Evolutionary conservation across 2,888 invertebrate genomes (phyloP), one percentile per base, ranked within the genome.

Genomic region (Acholoe squamosa): DNA sequence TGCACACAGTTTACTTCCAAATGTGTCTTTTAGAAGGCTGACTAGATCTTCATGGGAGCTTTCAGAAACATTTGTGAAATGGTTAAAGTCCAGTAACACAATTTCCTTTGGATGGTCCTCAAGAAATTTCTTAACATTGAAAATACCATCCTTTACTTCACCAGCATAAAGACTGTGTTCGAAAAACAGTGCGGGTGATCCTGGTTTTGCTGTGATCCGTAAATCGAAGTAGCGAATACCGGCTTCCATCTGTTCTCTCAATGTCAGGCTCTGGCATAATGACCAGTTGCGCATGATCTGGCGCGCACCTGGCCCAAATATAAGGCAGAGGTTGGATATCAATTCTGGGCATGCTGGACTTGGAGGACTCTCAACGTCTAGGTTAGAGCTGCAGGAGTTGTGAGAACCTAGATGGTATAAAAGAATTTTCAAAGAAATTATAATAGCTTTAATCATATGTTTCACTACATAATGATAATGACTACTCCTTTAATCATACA

Each of bases 331-430:
- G 91, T 96, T 96, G 93, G 97, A 96, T 16, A 98, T 96, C 86
- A 97, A 95, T 0, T 96, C 96, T 76, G 97, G 97, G 1, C 97
- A 97, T 95, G 98, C 98, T 0, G 98, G 98, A 0, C 98, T 97
- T 31, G 98, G 96, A 22, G 97, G 96, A 89, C 97, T 97, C 89
- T 96, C 96, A 43, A 96, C 96, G 71, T 97, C 97, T 91, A 98
- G 97, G 31, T 97, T 97, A 95, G 97, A 98, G 14, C 97, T 97
- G 97, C 98, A 97, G 89, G 98, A 97, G 95, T 98, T 97, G 96
- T 98, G 98, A 89, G 98, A 97, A 92, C 98, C 98, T 98, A 94
- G n/a, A n/a, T n/a, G n/a, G n/a, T n/a, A n/a, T n/a, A n/a, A n/a
- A n/a, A n/a, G n/a, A n/a, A n/a, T n/a, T n/a, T n/a, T n/a, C n/a